Percentiles rank a stretch among this genome's conserved stretches.
These are phyloP conservation scores for Xiphorhynchus erythropygius DNA, from an alignment of 2,797 vertebrate species.

Conservation along the genomic window DNA sequence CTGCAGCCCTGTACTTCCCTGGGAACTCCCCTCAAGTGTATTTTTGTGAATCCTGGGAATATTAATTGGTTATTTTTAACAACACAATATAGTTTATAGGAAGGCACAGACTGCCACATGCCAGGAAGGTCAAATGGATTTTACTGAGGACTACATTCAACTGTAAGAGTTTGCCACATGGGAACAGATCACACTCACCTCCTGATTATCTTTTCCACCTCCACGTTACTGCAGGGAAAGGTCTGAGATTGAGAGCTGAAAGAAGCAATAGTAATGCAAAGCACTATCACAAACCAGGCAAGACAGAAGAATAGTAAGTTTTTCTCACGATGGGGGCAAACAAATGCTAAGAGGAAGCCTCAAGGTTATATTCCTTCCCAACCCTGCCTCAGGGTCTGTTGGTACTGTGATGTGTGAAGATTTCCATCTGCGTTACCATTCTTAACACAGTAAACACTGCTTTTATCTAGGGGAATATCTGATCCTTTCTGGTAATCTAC, in stretches of 20 bases:
- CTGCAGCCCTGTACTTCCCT: not conserved
- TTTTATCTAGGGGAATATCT: not conserved
- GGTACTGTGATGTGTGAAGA: not conserved
- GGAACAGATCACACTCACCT: not conserved
- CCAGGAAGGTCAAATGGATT: not conserved
- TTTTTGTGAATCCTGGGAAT: not conserved
- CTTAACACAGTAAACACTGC: not conserved
- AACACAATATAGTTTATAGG: not conserved
- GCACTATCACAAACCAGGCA: not conserved
- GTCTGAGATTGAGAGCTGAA: not conserved
- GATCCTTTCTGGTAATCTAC: not conserved
- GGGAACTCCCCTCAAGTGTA: not conserved
- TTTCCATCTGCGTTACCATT: not conserved
- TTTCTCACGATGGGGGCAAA: not conserved
- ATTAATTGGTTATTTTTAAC: not conserved
- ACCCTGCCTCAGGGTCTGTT: not conserved
- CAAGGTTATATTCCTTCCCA: not conserved
- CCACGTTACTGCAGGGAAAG: not conserved
- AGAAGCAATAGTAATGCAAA: not conserved
- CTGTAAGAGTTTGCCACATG: not conserved
- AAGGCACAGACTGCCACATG: not conserved
- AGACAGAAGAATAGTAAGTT: not conserved
- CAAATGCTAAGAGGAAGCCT: not conserved
- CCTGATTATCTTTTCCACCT: not conserved
- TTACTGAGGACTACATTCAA: not conserved